Percentiles rank a stretch among this genome's conserved stretches.
These are phyloP conservation scores for Phylloscopus trochilus DNA, from an alignment of 2,113 vertebrate genomes.

Conservation along the genomic window DNA sequence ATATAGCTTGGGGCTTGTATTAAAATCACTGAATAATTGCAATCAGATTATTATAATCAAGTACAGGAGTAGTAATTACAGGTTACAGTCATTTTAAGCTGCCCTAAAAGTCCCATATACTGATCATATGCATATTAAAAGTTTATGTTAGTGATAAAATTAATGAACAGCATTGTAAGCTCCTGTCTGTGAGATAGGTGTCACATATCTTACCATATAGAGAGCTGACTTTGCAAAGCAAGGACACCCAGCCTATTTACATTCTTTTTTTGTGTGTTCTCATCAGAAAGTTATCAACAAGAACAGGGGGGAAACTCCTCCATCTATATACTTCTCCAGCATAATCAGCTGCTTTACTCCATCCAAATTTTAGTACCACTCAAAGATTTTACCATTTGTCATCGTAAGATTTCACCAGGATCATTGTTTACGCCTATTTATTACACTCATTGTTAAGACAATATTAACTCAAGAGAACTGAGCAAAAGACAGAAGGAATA, in stretches of 20 bases:
- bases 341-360: neutral
- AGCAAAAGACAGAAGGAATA: neutral
- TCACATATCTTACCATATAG: constrained; percentile 50
- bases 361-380: neutral
- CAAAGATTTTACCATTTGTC: neutral
- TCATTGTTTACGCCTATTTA: neutral
- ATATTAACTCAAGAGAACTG: neutral
- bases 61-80: constrained; percentile 99
- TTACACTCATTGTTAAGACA: neutral
- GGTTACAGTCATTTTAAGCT: constrained; percentile 96
- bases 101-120: constrained; percentile 92
- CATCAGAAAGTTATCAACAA: constrained; percentile 1
- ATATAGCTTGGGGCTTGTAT: constrained; percentile 98
- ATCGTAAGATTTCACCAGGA: neutral
- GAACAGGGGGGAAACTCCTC: neutral
- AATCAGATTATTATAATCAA: constrained; percentile 99
- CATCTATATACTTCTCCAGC: neutral
- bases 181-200: constrained; percentile 78
- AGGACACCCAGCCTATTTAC: constrained; percentile 45
- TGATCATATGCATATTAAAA: constrained; percentile 95
- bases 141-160: constrained; percentile 99
- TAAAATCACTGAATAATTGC: constrained; percentile 99
- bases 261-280: neutral
- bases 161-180: constrained; percentile 95
- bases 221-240: constrained; percentile 53